A percentile compares a stretch with the other conserved stretches of the same genome.
Conservation (phyloP, 1,140 invertebrate genomes). For the Drosophila mayri region DNA sequence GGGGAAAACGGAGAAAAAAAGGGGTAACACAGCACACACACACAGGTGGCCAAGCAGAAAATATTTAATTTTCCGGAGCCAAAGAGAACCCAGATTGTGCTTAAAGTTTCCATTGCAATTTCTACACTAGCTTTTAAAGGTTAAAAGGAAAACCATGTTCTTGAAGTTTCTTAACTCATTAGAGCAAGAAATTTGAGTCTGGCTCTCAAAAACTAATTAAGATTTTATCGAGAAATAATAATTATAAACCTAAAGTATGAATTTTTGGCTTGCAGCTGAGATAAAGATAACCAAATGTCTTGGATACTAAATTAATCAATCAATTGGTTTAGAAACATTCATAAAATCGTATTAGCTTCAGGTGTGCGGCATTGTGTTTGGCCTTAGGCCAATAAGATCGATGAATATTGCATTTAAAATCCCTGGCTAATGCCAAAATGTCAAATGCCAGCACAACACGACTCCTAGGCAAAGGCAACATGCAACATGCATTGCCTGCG, state of each 20-base stretch:
- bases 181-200: not conserved
- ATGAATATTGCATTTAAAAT: conserved; percentile 20
- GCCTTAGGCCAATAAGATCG: not conserved
- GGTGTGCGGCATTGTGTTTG: not conserved
- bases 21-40: conserved; percentile 1
- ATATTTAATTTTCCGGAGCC: conserved; percentile 53
- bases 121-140: not conserved
- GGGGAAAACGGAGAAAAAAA: not conserved
- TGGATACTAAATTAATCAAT: conserved; percentile 21
- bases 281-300: not conserved
- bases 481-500: conserved; percentile 35
- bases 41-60: conserved; percentile 28
- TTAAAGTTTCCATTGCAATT: conserved; percentile 36
- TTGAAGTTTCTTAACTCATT: not conserved
- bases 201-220: not conserved
- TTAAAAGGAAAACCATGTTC: conserved; percentile 6
- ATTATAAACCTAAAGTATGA: not conserved
- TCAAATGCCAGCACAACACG: conserved; percentile 7
- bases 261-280: not conserved
- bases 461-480: not conserved
- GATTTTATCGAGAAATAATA: not conserved
- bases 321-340: conserved; percentile 2
- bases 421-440: conserved; percentile 31
- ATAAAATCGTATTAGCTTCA: conserved; percentile 30
- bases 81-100: conserved; percentile 41